A percentile compares a stretch with the other conserved stretches of the same genome.
These are phyloP conservation scores for Tetheella fluctuosa DNA, from an alignment of 2,888 invertebrate species.

Conservation along the genomic window DNA sequence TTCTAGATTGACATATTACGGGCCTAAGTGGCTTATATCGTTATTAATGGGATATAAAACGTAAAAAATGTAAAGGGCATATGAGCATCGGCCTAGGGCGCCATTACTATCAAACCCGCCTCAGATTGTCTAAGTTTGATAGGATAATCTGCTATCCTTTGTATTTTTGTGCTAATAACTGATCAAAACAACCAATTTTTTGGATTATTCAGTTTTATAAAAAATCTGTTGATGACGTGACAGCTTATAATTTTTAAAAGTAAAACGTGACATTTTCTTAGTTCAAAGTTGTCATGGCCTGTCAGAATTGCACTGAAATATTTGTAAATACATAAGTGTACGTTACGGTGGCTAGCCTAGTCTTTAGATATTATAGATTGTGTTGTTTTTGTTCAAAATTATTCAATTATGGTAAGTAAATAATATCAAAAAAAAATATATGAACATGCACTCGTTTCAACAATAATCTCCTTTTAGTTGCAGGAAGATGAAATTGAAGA, in stretches of 20 bases:
- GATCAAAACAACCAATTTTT: too few relatives aligned
- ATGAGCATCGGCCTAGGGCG: too few relatives aligned
- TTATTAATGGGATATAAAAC: too few relatives aligned
- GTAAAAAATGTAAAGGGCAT: too few relatives aligned
- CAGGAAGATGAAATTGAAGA: slow-evolving; percentile 76
- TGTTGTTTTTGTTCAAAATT: slow-evolving; percentile 73
- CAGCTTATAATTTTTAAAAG: slow-evolving; percentile 16
- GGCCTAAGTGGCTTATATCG: too few relatives aligned
- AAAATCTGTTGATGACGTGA: not conserved
- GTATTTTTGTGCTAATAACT: too few relatives aligned
- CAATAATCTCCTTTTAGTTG: slow-evolving; percentile 19
- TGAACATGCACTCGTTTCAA: not conserved
- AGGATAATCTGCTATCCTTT: too few relatives aligned
- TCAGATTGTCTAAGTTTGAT: too few relatives aligned
- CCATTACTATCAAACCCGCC: too few relatives aligned
- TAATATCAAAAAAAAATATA: not conserved
- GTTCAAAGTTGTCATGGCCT: slow-evolving; percentile 70
- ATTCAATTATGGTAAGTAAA: slow-evolving; percentile 63
- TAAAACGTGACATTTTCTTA: slow-evolving; percentile 46
- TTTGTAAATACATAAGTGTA: slow-evolving; percentile 65
- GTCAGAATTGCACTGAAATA: slow-evolving; percentile 76
- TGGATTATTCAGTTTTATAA: too few relatives aligned
- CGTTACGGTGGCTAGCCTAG: slow-evolving; percentile 54
- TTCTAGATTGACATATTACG: too few relatives aligned
- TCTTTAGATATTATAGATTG: slow-evolving; percentile 50